Evolutionary conservation across 2,888 invertebrate species (phyloP).

Genomic region (Trissolcus brochymenae): DNA sequence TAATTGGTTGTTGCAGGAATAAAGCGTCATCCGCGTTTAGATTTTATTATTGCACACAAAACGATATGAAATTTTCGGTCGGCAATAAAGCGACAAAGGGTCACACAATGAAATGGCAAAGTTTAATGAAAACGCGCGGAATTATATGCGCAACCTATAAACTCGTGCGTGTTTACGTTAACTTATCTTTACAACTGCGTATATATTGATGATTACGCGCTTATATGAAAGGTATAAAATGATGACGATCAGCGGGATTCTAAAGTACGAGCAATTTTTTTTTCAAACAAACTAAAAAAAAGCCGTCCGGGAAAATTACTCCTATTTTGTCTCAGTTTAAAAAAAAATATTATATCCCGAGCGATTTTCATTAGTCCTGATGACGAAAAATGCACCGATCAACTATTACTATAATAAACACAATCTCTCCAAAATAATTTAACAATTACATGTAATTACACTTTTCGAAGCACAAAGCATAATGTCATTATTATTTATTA

Average conservation of each 20-base stretch:
- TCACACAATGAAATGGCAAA: slow-evolving; percentile 11
- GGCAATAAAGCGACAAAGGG: slow-evolving; percentile 9
- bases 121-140: slow-evolving; percentile 14
- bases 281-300: no score
- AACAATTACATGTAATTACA: slow-evolving; percentile 9
- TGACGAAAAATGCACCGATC: slow-evolving; percentile 6
- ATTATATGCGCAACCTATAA: slow-evolving; percentile 14
- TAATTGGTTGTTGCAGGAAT: slow-evolving; percentile 4
- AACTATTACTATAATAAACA: slow-evolving; percentile 22
- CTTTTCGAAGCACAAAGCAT: no score
- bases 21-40: background rate
- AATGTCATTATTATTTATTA: no score
- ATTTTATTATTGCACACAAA: slow-evolving; percentile 15
- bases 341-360: no score
- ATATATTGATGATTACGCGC: slow-evolving; percentile 13
- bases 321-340: no score
- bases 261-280: no score
- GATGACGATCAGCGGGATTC: background rate
- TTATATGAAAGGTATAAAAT: slow-evolving; percentile 20
- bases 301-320: no score
- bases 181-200: slow-evolving; percentile 35
- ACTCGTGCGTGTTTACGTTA: slow-evolving; percentile 12
- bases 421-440: slow-evolving; percentile 20
- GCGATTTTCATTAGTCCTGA: no score
- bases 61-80: slow-evolving; percentile 16